Conservation (phyloP, 2,797 vertebrate species). For the Poecile montanus region DNA sequence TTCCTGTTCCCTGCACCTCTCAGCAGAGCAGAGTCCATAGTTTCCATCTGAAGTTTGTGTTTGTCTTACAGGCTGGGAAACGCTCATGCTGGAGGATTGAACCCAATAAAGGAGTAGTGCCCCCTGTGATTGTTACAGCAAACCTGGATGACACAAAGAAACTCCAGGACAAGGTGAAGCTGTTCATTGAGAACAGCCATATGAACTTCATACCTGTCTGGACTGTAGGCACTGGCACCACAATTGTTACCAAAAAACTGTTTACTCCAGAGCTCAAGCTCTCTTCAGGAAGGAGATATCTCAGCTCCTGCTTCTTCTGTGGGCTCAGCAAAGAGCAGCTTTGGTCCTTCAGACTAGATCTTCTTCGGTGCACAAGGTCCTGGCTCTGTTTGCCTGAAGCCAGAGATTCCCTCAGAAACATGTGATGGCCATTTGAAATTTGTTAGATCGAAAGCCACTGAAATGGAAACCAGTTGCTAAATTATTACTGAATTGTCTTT, state of each 20-base stretch:
- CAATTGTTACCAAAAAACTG: slow-evolving; percentile 82
- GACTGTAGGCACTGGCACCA: slow-evolving; percentile 83
- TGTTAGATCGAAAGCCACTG: background rate
- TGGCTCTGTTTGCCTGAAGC: background rate
- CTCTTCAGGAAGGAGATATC: slow-evolving; percentile 80
- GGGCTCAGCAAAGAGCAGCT: background rate
- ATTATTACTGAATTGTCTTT: background rate
- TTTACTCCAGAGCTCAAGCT: slow-evolving; percentile 83
- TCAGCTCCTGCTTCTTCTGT: accelerated
- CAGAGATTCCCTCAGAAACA: background rate
- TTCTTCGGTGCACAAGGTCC: background rate
- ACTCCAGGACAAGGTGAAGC: slow-evolving; percentile 79
- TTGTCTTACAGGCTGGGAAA: slow-evolving; percentile 71
- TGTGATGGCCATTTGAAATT: background rate
- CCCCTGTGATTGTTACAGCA: slow-evolving; percentile 79
- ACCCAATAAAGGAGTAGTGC: slow-evolving; percentile 80
- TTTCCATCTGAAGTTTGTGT: background rate
- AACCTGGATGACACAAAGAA: slow-evolving; percentile 80
- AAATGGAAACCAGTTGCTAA: background rate
- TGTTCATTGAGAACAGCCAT: slow-evolving; percentile 77
- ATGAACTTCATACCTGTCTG: slow-evolving; percentile 72
- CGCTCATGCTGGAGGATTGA: slow-evolving; percentile 80
- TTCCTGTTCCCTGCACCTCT: background rate
- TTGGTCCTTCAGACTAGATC: background rate
- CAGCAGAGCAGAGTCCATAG: background rate